phyloP scores from a whole-genome alignment of 2,888 invertebrate genomes.

The Pyralis farinalis region DNA sequence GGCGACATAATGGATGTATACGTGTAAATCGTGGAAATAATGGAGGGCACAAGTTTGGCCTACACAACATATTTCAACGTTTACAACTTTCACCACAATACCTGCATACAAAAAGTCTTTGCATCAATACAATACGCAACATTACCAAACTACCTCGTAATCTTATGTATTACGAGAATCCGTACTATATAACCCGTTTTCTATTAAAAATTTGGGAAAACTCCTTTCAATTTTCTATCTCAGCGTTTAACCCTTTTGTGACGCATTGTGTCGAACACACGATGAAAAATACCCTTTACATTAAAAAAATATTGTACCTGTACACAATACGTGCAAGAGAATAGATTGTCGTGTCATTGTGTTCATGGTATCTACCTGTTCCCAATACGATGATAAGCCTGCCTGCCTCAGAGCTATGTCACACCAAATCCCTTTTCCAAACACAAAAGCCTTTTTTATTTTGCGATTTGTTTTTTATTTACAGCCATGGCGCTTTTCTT shows the following conservation, averaged over 20 bases:
- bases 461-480: conserved; percentile 43
- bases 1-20: no score
- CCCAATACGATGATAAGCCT: conserved; percentile 54
- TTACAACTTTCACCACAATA: no score
- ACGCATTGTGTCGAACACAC: conserved; percentile 2
- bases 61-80: no score
- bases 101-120: no score
- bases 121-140: no score
- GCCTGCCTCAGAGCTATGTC: conserved; percentile 45
- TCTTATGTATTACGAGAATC: no score
- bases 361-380: conserved; percentile 29
- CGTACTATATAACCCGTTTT: background rate
- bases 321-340: conserved; percentile 14
- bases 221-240: conserved; percentile 3
- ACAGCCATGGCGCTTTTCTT: conserved; percentile 28
- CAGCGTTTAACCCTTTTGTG: conserved; percentile 7
- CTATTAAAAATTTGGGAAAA: background rate
- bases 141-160: no score
- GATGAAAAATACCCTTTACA: conserved; percentile 11
- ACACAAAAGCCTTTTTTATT: conserved; percentile 45
- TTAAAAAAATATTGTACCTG: conserved; percentile 18
- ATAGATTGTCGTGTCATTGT: conserved; percentile 17
- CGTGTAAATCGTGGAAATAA: no score
- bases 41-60: no score
- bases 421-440: conserved; percentile 53